phyloP scores from a whole-genome alignment of 2,797 vertebrate genomes.

The Hydrolagus colliei region DNA sequence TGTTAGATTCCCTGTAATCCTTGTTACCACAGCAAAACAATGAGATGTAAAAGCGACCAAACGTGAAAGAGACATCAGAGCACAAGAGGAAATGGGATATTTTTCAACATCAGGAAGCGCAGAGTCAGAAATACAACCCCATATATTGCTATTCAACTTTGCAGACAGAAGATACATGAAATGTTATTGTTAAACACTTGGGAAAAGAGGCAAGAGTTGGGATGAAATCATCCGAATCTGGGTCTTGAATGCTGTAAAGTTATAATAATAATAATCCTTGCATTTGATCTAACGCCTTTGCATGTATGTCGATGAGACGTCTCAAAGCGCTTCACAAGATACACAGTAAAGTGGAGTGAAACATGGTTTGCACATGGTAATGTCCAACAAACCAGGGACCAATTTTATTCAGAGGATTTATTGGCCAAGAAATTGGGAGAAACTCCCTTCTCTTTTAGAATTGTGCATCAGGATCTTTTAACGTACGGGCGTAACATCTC shows the following conservation, averaged over 20 bases:
- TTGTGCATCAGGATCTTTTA: too few species aligned
- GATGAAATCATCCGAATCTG: constrained; percentile 64
- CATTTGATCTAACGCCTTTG: background rate
- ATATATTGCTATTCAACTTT: constrained; percentile 43
- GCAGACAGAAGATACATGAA: constrained; percentile 34
- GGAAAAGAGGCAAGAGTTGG: constrained; percentile 38
- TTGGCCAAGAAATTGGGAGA: too few species aligned
- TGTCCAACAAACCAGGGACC: too few species aligned
- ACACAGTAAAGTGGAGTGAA: too few species aligned
- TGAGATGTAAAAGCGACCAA: constrained; percentile 59
- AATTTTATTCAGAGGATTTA: too few species aligned
- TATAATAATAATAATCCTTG: constrained; percentile 47
- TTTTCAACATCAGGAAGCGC: constrained; percentile 60
- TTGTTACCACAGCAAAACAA: constrained; percentile 56
- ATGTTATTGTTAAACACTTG: constrained; percentile 45
- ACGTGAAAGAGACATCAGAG: constrained; percentile 54
- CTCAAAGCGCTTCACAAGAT: too few species aligned
- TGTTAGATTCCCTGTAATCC: constrained; percentile 61
- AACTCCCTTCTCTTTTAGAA: too few species aligned
- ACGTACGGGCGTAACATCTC: too few species aligned
- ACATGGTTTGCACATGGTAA: too few species aligned
- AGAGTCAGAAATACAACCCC: constrained; percentile 58
- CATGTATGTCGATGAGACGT: background rate
- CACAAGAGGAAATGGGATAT: constrained; percentile 72
- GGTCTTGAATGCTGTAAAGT: constrained; percentile 52